Base-by-base conservation (phyloP, 2,888 invertebrate species). In the Hermaeophaga mercurialis region DNA sequence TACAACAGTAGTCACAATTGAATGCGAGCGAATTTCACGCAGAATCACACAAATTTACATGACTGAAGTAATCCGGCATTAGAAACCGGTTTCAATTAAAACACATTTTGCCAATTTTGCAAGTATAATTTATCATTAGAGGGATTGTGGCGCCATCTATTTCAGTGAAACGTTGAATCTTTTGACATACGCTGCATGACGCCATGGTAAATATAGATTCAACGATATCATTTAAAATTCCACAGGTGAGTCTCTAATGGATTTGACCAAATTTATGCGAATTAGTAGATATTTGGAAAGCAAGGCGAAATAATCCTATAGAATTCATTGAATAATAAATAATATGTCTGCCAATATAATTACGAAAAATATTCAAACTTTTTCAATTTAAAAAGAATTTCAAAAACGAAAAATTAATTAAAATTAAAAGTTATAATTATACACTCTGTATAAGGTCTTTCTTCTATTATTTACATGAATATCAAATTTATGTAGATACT, bases 121-220 rank as follows among this genome's bases (percentile, higher is more conserved):
- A 56, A 56, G 56, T 56, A 56, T 56, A 56, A 56, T 56, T 44
- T 44, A 49, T 56, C 43, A 44, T 55, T 56, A 36, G 6, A n/a
- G 9, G 17, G 17, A 36, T 3, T 36, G 12, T 36, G 9, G 49
- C 49, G 49, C 45, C 48, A 56, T 56, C 43, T 18, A 49, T 36
- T 49, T 50, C 38, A 31, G 50, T 17, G 28, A 44, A 34, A 14
- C 26, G 24, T 49, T 41, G 49, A 36, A 38, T 56, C 49, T 50
- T 44, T 49, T 56, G 56, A 56, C 56, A 56, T 22, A 34, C n/a
- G 28, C 33, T 43, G 44, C 36, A 7, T 1, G 17, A 17, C 9
- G 17, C 12, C 18, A 24, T 33, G 49, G 12, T 49, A 47, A 56
- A 56, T 49, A 50, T 49, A 44, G 45, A 55, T 48, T 43, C 24